A percentile compares a stretch with the other conserved stretches of the same genome.
Evolutionary conservation across 1,140 invertebrate species (phyloP).

Genomic region (Chironomus striatipennis): DNA sequence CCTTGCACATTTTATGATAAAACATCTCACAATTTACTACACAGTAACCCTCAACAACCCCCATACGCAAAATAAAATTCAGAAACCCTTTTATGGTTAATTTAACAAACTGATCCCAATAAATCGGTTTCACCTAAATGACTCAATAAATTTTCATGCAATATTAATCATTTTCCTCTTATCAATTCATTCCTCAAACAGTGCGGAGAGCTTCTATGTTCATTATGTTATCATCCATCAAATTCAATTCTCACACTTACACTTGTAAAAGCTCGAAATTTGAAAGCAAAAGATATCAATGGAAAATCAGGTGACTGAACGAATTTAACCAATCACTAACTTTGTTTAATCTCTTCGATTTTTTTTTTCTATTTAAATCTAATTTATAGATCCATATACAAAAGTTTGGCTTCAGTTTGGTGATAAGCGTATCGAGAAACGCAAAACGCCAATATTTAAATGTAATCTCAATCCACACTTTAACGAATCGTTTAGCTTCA

Average conservation of each 20-base stretch:
- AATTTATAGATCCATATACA: slow-evolving; percentile 78
- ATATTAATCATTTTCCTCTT: too few species aligned
- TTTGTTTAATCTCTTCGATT: not conserved
- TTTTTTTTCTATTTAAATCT: not conserved
- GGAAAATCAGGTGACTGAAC: slow-evolving; percentile 75
- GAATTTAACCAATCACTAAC: not conserved
- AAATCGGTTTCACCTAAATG: too few species aligned
- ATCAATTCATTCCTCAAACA: not conserved
- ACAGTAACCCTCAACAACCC: too few species aligned
- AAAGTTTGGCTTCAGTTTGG: slow-evolving; percentile 94
- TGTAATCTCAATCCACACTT: slow-evolving; percentile 87
- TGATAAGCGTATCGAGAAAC: slow-evolving; percentile 88
- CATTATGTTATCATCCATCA: slow-evolving; percentile 85
- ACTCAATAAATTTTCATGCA: too few species aligned
- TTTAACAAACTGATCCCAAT: too few species aligned
- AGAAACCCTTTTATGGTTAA: too few species aligned
- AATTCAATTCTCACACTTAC: slow-evolving; percentile 81
- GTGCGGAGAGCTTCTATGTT: slow-evolving; percentile 82
- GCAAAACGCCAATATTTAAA: slow-evolving; percentile 92
- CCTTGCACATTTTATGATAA: too few species aligned
- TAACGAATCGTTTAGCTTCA: slow-evolving; percentile 88
- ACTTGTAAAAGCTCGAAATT: slow-evolving; percentile 80
- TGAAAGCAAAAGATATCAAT: slow-evolving; percentile 91
- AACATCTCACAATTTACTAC: too few species aligned
- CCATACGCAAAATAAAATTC: too few species aligned